These are phyloP conservation scores for Pogonophryne albipinna DNA, from an alignment of 2,797 vertebrate genomes.

Conservation along the genomic window DNA sequence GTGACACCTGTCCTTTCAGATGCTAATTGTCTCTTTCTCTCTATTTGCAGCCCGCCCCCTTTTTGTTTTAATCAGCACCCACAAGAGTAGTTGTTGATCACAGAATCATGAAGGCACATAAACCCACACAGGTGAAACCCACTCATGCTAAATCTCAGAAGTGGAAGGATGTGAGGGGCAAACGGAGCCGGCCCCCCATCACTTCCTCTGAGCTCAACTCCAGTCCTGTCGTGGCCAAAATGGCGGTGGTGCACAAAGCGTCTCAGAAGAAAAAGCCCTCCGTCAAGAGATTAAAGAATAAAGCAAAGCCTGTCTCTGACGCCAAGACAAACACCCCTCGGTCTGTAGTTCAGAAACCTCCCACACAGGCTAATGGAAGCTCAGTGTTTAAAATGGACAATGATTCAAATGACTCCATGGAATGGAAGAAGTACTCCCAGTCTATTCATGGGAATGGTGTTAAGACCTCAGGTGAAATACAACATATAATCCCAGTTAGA, in stretches of 20 bases:
- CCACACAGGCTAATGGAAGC: constrained; percentile 75
- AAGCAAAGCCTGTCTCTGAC: constrained; percentile 55
- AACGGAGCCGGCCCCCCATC: constrained; percentile 64
- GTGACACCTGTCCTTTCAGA: not conserved
- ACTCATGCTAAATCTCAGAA: constrained; percentile 70
- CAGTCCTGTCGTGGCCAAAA: constrained; percentile 51
- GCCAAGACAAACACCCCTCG: constrained; percentile 33
- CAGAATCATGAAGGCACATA: constrained; percentile 84
- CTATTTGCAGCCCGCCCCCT: constrained; percentile 37
- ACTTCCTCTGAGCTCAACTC: constrained; percentile 58
- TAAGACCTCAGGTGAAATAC: not conserved
- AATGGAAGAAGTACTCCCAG: constrained; percentile 78
- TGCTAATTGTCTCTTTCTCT: not conserved
- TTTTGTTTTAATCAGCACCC: constrained; percentile 20
- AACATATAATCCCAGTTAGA: constrained; percentile 28
- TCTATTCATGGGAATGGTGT: constrained; percentile 63
- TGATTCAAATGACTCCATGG: constrained; percentile 69
- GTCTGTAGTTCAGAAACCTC: constrained; percentile 38
- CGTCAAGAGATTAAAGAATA: constrained; percentile 81
- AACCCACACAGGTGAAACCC: constrained; percentile 59
- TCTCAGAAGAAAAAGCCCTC: constrained; percentile 71
- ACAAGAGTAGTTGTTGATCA: constrained; percentile 7
- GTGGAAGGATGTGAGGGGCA: constrained; percentile 75
- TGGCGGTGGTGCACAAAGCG: constrained; percentile 67
- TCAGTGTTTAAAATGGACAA: constrained; percentile 48